Base-by-base conservation (phyloP, 2,888 invertebrate species). In the Eurois occulta region DNA sequence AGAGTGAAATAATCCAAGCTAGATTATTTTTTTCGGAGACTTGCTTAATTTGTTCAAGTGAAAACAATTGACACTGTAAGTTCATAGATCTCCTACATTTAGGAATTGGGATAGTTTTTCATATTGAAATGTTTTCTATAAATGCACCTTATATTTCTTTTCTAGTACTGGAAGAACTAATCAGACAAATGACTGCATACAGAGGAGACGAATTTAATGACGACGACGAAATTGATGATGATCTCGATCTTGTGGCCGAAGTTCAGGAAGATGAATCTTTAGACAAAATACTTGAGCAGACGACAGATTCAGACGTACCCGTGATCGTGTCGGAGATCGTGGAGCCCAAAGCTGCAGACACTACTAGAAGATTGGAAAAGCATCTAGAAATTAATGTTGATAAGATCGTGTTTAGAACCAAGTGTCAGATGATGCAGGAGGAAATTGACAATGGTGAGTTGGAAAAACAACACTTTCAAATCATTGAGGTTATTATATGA, bases 131-230 rank as follows among this genome's bases (percentile, higher is more conserved):
- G 18, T 60, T 60, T 60, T 28, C 24, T 35, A 6, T 38, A 38
- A 24, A 65, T 65, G 65, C 16, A 65, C 18, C 6, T 41, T 41
- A n/a, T 41, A 65, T 46, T 77, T 11, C 13, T 43, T 24, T 78
- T 93, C 35, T 96, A 95, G 97, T 98, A 48, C 95, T 98, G 91
- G 98, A 98, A 95, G 98, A 98, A 90, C 94, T 98, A 0, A 98
- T 98, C 87, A 95, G 97, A 91, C 98, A 98, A 93, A 97, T 97
- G 95, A 97, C 97, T 32, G 94, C 96, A 35, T 95, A 97, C 81
- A 92, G 95, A 88, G 93, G 94, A 75, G 96, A 97, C 62, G 97
- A 97, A 69, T 96, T 97, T 52, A 90, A 95, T 52, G 97, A 97
- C 58, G 94, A 97, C 46, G 94, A 95, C 38, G 96, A 80, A 10